phyloP scores from a whole-genome alignment of 2,797 vertebrate genomes.

The Margarornis squamiger region DNA sequence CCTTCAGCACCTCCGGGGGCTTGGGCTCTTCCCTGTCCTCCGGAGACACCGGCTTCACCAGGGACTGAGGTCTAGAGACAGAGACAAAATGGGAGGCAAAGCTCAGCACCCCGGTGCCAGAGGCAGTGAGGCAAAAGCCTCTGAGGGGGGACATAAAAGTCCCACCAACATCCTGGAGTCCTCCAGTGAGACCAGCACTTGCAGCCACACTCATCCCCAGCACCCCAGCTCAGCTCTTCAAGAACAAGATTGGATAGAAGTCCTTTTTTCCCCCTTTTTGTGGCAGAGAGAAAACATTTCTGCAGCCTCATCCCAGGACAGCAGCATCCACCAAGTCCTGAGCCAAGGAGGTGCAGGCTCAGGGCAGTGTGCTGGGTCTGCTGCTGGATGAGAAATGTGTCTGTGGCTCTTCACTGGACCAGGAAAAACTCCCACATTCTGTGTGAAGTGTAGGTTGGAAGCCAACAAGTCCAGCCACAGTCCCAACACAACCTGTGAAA shows the following conservation, averaged over 20 bases:
- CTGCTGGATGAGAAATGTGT: neutral
- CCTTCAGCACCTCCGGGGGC: constrained; percentile 75
- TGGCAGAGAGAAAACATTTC: neutral
- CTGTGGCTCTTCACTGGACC: neutral
- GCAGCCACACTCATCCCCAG: neutral
- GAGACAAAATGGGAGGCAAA: neutral
- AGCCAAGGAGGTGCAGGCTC: neutral
- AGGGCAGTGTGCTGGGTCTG: neutral
- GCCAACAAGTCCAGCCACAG: neutral
- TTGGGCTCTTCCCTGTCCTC: constrained; percentile 55
- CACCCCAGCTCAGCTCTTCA: fast-evolving
- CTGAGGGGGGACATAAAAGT: neutral
- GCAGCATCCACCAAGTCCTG: neutral
- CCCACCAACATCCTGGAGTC: neutral
- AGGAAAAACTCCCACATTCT: neutral
- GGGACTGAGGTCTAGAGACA: neutral
- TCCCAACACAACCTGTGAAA: neutral
- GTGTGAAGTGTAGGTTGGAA: neutral
- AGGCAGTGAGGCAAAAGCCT: neutral
- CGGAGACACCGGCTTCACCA: neutral
- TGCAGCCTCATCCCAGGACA: neutral
- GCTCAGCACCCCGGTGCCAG: neutral
- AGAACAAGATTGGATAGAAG: neutral
- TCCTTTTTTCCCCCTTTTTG: neutral
- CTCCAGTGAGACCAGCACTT: neutral